Base-by-base conservation (phyloP, 2,888 invertebrate genomes). In the Heteropelma amictum region DNA sequence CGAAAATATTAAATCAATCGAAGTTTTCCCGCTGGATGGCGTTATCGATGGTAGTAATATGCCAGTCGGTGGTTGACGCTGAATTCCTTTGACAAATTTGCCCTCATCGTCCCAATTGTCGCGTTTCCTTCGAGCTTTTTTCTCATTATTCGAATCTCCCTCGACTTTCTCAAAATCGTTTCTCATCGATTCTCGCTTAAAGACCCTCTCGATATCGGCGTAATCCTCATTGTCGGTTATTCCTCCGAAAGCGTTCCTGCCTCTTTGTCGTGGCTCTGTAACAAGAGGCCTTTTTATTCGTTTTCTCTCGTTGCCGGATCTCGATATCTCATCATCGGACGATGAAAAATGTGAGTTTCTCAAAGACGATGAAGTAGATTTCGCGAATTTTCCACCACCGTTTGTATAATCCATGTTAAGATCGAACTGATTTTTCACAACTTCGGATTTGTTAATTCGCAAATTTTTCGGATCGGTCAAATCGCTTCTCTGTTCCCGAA, bases 1-100 rank as follows among this genome's bases (percentile, higher is more conserved):
- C 3, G 94, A 92, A 86, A 95, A 95, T 14, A 94, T 90, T 54
- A 95, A 89, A 88, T 95, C 93, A 76, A 92, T 85, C 0, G 91
- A 88, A 12, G 90, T 84, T 82, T 90, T 85, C 75, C 88, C 85
- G 81, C 91, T 81, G 68, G 91, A 88, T 83, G 89, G 87, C 90
- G 83, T n/a, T 84, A 87, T 76, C 19, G 87, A 82, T 2, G 87
- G 84, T 40, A 88, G 77, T 2, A 87, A 71, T 65, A 88, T 85
- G 12, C 89, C 89, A 2, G 88, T 87, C 4, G 87, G 87, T 12
- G 87, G 84, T 74, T 87, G 87, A 23, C 83, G 83, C 33, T 86
- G 86, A 28, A 87, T 77, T 3, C 91, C 77, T 84, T 89, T 60
- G 86, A 88, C 42, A 85, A 86, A 45, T 89, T 86, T 38, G 86